Evolutionary conservation across 1,140 invertebrate species (phyloP).

Genomic region (Rhyzopertha dominica): DNA sequence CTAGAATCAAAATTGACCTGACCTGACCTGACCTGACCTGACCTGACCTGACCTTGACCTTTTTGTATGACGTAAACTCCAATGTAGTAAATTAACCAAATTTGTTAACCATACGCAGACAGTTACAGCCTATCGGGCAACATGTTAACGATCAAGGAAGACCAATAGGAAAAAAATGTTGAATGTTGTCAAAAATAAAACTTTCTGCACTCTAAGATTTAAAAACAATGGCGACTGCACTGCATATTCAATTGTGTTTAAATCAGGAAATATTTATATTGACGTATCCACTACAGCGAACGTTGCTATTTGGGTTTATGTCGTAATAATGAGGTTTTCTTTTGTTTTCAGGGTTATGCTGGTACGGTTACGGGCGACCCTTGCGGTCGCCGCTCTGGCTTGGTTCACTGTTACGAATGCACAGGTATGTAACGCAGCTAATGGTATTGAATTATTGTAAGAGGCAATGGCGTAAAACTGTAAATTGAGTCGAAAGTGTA

Average conservation of each 20-base stretch:
- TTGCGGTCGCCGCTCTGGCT: slow-evolving; percentile 51
- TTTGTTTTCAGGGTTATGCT: slow-evolving; percentile 50
- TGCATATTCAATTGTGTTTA: background rate
- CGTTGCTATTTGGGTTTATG: background rate
- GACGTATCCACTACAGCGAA: background rate
- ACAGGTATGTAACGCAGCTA: too few relatives aligned
- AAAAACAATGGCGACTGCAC: background rate
- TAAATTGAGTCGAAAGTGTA: too few relatives aligned
- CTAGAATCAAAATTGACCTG: too few relatives aligned
- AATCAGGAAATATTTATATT: background rate
- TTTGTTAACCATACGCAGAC: too few relatives aligned
- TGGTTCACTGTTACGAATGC: slow-evolving; percentile 48
- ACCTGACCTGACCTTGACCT: too few relatives aligned
- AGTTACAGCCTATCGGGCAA: too few relatives aligned
- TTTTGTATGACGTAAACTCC: too few relatives aligned
- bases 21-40: too few relatives aligned
- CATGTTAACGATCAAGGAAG: too few relatives aligned
- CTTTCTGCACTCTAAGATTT: background rate
- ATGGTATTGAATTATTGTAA: too few relatives aligned
- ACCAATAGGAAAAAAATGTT: background rate
- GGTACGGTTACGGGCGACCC: slow-evolving; percentile 51
- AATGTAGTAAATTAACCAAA: too few relatives aligned
- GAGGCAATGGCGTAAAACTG: too few relatives aligned
- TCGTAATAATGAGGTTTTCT: slow-evolving; percentile 1
- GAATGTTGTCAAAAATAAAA: background rate